A percentile compares a stretch with the other conserved stretches of the same genome.
These are phyloP conservation scores for Gymnodraco acuticeps DNA, from an alignment of 2,797 vertebrate genomes.

Conservation along the genomic window DNA sequence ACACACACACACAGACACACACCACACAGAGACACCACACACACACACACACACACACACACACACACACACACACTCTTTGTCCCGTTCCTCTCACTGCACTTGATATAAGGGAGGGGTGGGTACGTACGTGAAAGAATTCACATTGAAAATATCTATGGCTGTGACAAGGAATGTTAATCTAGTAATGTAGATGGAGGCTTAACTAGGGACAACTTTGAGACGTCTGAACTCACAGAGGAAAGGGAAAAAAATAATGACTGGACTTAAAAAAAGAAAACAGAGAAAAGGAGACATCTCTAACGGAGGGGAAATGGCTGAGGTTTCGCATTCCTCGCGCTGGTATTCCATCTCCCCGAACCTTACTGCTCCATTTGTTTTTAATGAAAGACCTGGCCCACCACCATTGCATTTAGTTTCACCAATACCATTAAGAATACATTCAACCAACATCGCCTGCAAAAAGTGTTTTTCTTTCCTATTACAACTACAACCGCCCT, in stretches of 20 bases:
- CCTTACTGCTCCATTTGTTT: constrained; percentile 69
- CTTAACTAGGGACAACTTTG: constrained; percentile 57
- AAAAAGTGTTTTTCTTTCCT: constrained; percentile 13
- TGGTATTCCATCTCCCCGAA: constrained; percentile 63
- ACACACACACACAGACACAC: constrained; percentile 43
- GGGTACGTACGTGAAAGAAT: constrained; percentile 76
- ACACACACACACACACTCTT: constrained; percentile 67
- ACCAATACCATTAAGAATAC: constrained; percentile 60
- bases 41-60: constrained; percentile 56
- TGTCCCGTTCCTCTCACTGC: constrained; percentile 74
- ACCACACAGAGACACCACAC: constrained; percentile 52
- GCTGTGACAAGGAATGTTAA: constrained; percentile 84
- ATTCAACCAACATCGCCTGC: constrained; percentile 32
- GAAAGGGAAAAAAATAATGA: constrained; percentile 57
- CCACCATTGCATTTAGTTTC: constrained; percentile 56
- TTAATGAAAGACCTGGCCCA: constrained; percentile 65
- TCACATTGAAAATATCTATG: constrained; percentile 71
- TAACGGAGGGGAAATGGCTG: constrained; percentile 68
- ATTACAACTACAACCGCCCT: constrained; percentile 5
- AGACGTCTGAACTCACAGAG: constrained; percentile 49
- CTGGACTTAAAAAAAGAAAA: constrained; percentile 65
- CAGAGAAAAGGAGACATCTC: constrained; percentile 58
- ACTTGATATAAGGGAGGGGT: constrained; percentile 77
- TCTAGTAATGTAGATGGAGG: constrained; percentile 76
- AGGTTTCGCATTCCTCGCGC: constrained; percentile 74